Evolutionary conservation across 2,888 invertebrate genomes (phyloP), one percentile per base, ranked within the genome.

Genomic region (Tuta absoluta): DNA sequence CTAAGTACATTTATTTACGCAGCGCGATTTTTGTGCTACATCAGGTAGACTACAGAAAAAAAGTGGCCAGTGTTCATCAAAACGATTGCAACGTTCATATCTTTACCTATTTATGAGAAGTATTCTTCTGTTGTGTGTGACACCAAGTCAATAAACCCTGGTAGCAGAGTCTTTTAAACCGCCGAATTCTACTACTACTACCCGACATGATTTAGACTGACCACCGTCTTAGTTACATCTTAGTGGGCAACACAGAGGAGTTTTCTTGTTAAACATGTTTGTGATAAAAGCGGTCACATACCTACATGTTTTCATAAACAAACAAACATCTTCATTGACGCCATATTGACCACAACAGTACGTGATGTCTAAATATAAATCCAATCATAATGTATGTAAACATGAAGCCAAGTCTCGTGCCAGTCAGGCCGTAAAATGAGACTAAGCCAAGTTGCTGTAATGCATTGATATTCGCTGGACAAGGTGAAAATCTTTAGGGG

Each of bases 301-400:
- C 12, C 21, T 1, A 21, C 49, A 49, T 21, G 21, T 49, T 49
- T 21, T 49, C n/a, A 49, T 12, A 19, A 19, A 49, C 49, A 49
- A 19, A 21, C 49, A 49, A 49, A 49, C 49, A 49, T 49, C 49
- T 49, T 49, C 21, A 49, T 49, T 21, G 21, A 21, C 14, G 24
- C 51, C 21, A 11, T 53, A 24, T 53, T 14, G 14, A 23, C 11
- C 23, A 53, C 51, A 53, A 21, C 17, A 8, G 56, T 56, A 56
- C 24, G 28, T 56, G 28, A 33, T 56, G 24, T 56, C 28, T 56
- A 33, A 56, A 56, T 56, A 56, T 24, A 28, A 33, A 24, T 33
- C 21, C 51, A 23, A 51, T 45, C 45, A n/a, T 1, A 17, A 45
- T 45, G n/a, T 45, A 45, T 45, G 45, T 45, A 45, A 45, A 45